Percentiles rank a stretch among this genome's conserved stretches.
Evolutionary conservation across 2,888 invertebrate species (phyloP).

Genomic region (Hydroisotoma schaefferi): DNA sequence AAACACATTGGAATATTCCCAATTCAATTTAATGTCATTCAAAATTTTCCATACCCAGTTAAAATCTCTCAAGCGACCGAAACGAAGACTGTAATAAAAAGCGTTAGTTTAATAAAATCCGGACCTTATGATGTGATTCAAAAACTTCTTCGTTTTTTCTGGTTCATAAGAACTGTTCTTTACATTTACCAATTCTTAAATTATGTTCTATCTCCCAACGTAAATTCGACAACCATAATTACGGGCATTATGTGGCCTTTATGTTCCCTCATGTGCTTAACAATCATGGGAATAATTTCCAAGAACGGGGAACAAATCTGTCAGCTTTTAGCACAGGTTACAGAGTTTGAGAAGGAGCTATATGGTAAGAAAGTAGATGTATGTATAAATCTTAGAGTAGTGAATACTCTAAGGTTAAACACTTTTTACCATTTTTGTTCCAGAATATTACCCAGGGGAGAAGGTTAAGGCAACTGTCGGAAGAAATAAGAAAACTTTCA

Average conservation of each 20-base stretch:
- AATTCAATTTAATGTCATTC: neutral
- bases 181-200: neutral
- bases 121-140: neutral
- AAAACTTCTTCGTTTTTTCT: neutral
- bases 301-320: neutral
- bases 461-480: too few relatives aligned
- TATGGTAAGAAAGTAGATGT: too few relatives aligned
- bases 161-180: neutral
- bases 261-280: neutral
- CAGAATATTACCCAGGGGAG: too few relatives aligned
- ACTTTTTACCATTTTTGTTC: too few relatives aligned
- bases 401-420: too few relatives aligned
- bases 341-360: neutral
- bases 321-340: neutral
- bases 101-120: neutral
- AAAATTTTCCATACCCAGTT: neutral
- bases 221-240: neutral
- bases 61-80: neutral
- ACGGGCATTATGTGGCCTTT: neutral
- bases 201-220: neutral
- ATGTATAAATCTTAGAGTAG: too few relatives aligned
- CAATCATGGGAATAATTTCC: neutral
- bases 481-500: too few relatives aligned
- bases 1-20: constrained; percentile 1
- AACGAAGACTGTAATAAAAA: neutral